Evolutionary conservation across 1,140 invertebrate species (phyloP).

Genomic region (Neotoxoptera formosana): DNA sequence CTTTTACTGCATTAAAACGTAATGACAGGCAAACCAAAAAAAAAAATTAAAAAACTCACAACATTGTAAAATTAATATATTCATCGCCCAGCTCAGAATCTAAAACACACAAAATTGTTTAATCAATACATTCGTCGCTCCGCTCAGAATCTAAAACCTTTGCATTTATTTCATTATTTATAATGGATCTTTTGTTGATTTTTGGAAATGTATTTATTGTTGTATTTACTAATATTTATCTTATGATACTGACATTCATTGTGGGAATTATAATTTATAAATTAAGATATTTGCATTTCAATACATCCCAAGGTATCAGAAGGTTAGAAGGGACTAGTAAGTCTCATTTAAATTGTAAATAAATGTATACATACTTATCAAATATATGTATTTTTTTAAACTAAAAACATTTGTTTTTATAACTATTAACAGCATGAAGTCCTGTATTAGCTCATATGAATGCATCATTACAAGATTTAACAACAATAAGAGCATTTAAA

Average conservation of each 20-base stretch:
- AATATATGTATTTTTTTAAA: too few relatives aligned
- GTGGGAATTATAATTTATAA: conserved; percentile 67
- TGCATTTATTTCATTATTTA: too few relatives aligned
- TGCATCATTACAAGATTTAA: conserved; percentile 84
- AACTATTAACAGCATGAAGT: conserved; percentile 71
- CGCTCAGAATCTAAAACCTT: too few relatives aligned
- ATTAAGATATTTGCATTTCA: conserved; percentile 69
- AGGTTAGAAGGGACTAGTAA: conserved; percentile 72
- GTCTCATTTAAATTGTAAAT: conserved; percentile 58
- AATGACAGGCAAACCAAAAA: too few relatives aligned
- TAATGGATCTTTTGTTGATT: conserved; percentile 72
- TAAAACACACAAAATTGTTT: too few relatives aligned
- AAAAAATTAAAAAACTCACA: too few relatives aligned
- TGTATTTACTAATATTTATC: conserved; percentile 60
- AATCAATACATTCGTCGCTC: too few relatives aligned
- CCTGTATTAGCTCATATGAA: conserved; percentile 68
- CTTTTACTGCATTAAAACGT: too few relatives aligned
- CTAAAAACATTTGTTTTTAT: conserved; percentile 57
- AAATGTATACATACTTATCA: neutral
- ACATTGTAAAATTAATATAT: too few relatives aligned
- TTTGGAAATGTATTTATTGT: conserved; percentile 66
- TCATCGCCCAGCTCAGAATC: too few relatives aligned
- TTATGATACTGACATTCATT: conserved; percentile 66
- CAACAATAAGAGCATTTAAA: conserved; percentile 86
- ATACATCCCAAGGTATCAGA: conserved; percentile 71